A percentile compares a stretch with the other conserved stretches of the same genome.
phyloP scores from a whole-genome alignment of 64 coral and sea anemone genomes.

The Pocillopora verrucosa region DNA sequence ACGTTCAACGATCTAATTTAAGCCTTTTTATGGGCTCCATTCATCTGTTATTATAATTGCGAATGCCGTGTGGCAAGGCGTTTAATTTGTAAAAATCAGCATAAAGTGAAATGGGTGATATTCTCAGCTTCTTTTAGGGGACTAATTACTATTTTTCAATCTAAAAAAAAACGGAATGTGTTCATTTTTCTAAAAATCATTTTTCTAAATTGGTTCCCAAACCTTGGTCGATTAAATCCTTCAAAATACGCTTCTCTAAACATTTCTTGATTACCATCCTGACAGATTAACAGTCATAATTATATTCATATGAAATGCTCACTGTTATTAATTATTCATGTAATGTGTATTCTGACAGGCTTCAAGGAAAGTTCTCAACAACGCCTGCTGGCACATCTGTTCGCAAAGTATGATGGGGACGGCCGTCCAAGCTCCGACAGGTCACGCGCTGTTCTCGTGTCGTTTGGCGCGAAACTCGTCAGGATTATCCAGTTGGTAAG shows the following conservation, averaged over 20 bases:
- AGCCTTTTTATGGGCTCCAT: too few relatives aligned
- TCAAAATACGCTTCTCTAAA: background rate
- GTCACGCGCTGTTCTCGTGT: constrained; percentile 47
- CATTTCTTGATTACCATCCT: background rate
- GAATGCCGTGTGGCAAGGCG: too few relatives aligned
- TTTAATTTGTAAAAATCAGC: too few relatives aligned
- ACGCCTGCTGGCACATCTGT: constrained; percentile 18
- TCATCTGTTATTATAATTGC: too few relatives aligned
- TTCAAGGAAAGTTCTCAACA: background rate
- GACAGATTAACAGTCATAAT: background rate
- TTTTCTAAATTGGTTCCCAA: background rate
- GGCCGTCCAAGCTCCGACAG: background rate
- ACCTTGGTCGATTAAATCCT: background rate
- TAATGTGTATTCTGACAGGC: background rate
- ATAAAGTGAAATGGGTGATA: too few relatives aligned
- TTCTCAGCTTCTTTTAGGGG: too few relatives aligned
- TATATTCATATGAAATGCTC: background rate
- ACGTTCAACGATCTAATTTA: too few relatives aligned
- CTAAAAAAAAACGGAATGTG: background rate
- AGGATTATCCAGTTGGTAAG: constrained; percentile 62
- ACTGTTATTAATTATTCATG: background rate
- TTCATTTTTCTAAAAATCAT: background rate
- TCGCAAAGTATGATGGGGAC: constrained; percentile 50
- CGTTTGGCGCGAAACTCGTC: constrained; percentile 71
- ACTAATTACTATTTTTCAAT: too few relatives aligned